A percentile compares a stretch with the other conserved stretches of the same genome.
Conservation (phyloP, 1,140 invertebrate genomes). For the Sitobion miscanthi region DNA sequence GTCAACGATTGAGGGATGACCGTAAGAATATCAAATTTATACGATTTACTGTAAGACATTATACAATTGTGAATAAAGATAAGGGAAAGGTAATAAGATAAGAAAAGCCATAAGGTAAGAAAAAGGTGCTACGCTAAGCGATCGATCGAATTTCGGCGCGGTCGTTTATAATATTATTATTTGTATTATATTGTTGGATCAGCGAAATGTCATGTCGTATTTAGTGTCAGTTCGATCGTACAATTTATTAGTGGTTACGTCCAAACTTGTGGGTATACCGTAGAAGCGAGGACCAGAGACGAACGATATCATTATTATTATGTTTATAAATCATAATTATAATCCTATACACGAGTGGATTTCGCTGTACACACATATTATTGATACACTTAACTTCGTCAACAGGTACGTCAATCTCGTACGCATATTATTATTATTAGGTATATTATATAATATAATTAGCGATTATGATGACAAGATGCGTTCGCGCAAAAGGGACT, state of each 20-base stretch:
- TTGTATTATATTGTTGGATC: not conserved
- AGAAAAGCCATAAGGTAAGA: not conserved
- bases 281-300: too few species aligned
- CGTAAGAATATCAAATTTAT: not conserved
- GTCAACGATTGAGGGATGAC: not conserved
- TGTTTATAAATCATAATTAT: not conserved
- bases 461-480: not conserved
- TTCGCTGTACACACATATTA: not conserved
- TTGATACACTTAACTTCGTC: too few species aligned
- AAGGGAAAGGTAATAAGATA: too few species aligned
- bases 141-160: too few species aligned
- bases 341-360: not conserved
- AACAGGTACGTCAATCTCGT: not conserved
- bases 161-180: not conserved
- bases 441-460: not conserved
- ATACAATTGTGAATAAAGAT: not conserved
- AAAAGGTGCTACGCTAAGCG: not conserved
- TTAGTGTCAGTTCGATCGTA: not conserved
- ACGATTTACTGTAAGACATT: not conserved
- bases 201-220: not conserved
- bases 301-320: not conserved
- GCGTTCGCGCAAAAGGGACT: not conserved
- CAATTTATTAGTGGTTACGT: not conserved
- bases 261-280: not conserved
- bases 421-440: not conserved